Conservation (phyloP, 2,888 invertebrate species). For the Dendrolimus pini region DNA sequence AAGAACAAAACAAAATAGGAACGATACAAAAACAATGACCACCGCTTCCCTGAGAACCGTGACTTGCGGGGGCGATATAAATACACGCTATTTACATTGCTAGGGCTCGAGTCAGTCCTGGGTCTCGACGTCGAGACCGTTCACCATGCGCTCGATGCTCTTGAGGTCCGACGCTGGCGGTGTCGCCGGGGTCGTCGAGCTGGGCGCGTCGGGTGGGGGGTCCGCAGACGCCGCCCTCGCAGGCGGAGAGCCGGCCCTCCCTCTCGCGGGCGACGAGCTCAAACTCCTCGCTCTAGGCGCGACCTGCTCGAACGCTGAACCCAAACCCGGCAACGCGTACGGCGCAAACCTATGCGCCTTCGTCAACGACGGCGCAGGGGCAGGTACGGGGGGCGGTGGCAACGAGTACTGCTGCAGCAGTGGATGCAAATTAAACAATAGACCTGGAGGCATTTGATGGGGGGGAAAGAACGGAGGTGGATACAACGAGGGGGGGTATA, state of each 20-base stretch:
- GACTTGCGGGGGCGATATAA: conserved; percentile 44
- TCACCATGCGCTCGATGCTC: conserved; percentile 98
- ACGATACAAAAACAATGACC: conserved; percentile 66
- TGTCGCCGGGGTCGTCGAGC: conserved; percentile 71
- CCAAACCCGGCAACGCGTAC: conserved; percentile 87
- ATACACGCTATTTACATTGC: conserved; percentile 69
- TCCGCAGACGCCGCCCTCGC: conserved; percentile 69
- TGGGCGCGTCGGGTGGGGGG: conserved; percentile 74
- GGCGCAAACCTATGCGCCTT: conserved; percentile 89
- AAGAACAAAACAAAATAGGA: conserved; percentile 72
- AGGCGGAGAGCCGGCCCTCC: conserved; percentile 52
- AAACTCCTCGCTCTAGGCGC: conserved; percentile 84
- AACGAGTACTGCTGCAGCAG: conserved; percentile 92
- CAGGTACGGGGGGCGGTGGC: conserved; percentile 81
- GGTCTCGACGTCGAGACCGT: conserved; percentile 92
- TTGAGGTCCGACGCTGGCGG: conserved; percentile 89
- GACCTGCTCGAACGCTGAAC: conserved; percentile 93
- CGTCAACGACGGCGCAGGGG: conserved; percentile 80
- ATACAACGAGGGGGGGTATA: conserved; percentile 93
- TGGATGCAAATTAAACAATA: conserved; percentile 92
- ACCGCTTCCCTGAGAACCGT: conserved; percentile 24
- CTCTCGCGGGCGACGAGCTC: conserved; percentile 76
- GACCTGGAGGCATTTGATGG: conserved; percentile 86
- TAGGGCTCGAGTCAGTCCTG: conserved; percentile 61
- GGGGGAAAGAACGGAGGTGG: conserved; percentile 86